Evolutionary conservation across 2,797 vertebrate genomes (phyloP), one percentile per base, ranked within the genome.

Genomic region (Channa striata): DNA sequence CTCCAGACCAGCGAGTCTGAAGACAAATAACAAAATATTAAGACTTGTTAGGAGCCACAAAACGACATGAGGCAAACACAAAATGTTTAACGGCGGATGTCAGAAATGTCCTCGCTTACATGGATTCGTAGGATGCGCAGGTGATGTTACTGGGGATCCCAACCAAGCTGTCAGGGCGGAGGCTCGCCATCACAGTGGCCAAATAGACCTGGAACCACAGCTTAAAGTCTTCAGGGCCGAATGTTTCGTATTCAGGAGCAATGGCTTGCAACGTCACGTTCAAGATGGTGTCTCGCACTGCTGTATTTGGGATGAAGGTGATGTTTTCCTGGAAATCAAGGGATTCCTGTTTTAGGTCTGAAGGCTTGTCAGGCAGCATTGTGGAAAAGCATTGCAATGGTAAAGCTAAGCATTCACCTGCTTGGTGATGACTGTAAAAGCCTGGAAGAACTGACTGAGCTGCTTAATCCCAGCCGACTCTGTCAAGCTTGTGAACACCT

Each of bases 191-290:
- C 13, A 87, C 59, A 54, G 81, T 51, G 47, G 36, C 13, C 72
- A 85, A 70, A 56, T 82, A 47, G 12, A 17, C 8, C 59, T 77
- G 78, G 79, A 85, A 89, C 87, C 85, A 89, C 51, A 30, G 44
- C 44, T 46, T 5, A 70, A 62, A 87, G 60, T 77, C 80, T 33
- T 19, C 12, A 2, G 70, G 8, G 40, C 12, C 19, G 82, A 80
- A 90, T 20, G 19, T 1, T 21, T 20, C 10, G 20, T 88, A 72
- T 58, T 39, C 1, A 17, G 42, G 59, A 42, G 50, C 61, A 37
- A 90, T 69, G 60, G 68, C 66, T 13, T 11, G 52, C 67, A 84
- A 74, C 47, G 87, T 86, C 74, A 76, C 47, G 68, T 86, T 85
- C 52, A 89, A 72, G 69, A 89, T 79, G 59, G 47, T 76, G 16